Base-by-base conservation (phyloP, 2,113 vertebrate species). In the Paralichthys olivaceus region DNA sequence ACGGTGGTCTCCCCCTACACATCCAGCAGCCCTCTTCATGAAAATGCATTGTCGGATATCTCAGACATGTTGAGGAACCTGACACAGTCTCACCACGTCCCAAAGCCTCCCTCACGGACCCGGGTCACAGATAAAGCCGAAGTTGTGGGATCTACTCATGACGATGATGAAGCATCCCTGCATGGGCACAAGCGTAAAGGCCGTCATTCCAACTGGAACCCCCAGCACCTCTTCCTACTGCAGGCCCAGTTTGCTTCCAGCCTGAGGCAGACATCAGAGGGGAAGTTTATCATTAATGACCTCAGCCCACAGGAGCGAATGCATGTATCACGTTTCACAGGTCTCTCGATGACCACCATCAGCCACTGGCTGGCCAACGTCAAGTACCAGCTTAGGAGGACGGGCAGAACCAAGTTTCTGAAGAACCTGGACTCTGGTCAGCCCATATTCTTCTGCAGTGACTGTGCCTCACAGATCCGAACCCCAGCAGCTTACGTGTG, bases 281-380 rank as follows among this genome's bases (percentile, higher is more conserved):
- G 97, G 1, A 98, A 99, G 88, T 99, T 96, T 84, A 91, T 99
- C 87, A 97, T 98, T 93, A 96, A 97, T 7, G 98, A 99, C 94
- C 96, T 99, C 87, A 99, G 96, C 90, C 96, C 98, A 37, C 98
- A 99, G 92, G 98, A 99, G 88, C 94, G 98, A 85, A 98, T 98
- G 96, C 96, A 98, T 79, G 96, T 99, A 90, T 99, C 98, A 23
- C 95, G 96, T 83, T 97, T 98, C 93, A 99, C 98, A 0, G 97
- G 98, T 80, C 96, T 98, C 51, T 99, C 98, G 1, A 98, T 99
- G 97, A 99, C 98, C 88, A 99, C 98, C 75, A 99, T 99, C 90
- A 99, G 98, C 95, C 98, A 99, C 94, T 99, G 98, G 98, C 94
- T 99, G 81, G 98, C 98, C 90, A 99, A 99, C 73, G 98, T 99